These are phyloP conservation scores for Neotragus pygmaeus DNA, from an alignment of 2,113 vertebrate genomes.

Conservation along the genomic window DNA sequence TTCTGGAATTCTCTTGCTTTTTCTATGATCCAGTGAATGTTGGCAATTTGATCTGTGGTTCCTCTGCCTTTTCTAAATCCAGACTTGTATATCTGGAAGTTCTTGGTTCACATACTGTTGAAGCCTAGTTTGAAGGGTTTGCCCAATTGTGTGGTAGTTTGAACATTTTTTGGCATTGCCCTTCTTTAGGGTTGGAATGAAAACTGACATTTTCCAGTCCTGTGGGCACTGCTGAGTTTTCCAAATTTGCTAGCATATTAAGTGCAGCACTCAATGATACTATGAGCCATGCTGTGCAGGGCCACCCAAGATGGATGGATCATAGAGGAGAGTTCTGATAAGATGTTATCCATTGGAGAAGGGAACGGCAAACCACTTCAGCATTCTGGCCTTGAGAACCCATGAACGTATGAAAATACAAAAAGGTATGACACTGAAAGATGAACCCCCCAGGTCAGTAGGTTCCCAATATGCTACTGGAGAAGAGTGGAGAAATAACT, in stretches of 20 bases:
- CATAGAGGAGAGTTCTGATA: neutral
- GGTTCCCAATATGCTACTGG: neutral
- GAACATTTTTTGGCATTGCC: neutral
- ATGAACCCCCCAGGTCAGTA: neutral
- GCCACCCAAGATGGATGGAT: neutral
- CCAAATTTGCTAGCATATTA: neutral
- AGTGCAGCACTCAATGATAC: neutral
- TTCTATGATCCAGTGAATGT: neutral
- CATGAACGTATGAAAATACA: neutral
- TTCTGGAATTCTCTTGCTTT: neutral
- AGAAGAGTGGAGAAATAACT: neutral
- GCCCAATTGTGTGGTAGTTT: neutral
- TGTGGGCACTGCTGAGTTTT: neutral
- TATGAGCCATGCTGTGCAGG: neutral
- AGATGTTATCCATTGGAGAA: neutral
- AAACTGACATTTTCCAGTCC: neutral
- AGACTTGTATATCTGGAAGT: neutral
- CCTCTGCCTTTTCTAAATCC: neutral
- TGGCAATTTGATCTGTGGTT: neutral
- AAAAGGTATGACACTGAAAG: neutral
- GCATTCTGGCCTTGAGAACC: neutral
- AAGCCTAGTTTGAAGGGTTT: neutral
- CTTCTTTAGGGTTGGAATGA: neutral
- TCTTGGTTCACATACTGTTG: neutral
- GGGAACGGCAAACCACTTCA: neutral